phyloP scores from a whole-genome alignment of 1,140 invertebrate genomes.

The Drosophila hydei region DNA sequence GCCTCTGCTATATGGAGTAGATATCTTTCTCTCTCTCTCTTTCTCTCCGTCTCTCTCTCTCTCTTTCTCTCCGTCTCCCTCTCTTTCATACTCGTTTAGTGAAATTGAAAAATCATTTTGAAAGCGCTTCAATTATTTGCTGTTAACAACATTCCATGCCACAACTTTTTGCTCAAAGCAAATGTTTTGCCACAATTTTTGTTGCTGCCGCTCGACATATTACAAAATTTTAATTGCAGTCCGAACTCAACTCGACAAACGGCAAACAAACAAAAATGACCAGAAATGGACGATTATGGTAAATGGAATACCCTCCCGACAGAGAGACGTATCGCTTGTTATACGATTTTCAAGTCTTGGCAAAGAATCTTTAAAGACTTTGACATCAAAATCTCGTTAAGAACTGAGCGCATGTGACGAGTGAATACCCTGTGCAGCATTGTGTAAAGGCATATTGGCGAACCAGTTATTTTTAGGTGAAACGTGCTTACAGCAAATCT shows the following conservation, averaged over 20 bases:
- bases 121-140: slow-evolving; percentile 74
- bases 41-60: slow-evolving; percentile 11
- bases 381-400: no score
- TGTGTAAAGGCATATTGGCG: no score
- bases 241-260: not conserved
- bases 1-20: not conserved
- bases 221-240: slow-evolving; percentile 78
- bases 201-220: slow-evolving; percentile 56
- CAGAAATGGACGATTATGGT: slow-evolving; percentile 24
- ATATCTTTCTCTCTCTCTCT: slow-evolving; percentile 6
- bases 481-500: no score
- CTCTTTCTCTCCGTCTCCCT: not conserved
- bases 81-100: slow-evolving; percentile 38
- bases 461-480: no score
- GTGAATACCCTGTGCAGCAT: no score
- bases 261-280: slow-evolving; percentile 35
- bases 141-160: slow-evolving; percentile 64
- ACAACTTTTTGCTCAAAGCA: slow-evolving; percentile 63
- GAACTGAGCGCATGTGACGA: no score
- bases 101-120: slow-evolving; percentile 79
- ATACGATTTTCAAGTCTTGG: not conserved
- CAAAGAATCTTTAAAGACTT: not conserved
- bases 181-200: slow-evolving; percentile 69
- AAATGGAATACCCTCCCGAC: slow-evolving; percentile 15
- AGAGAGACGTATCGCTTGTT: not conserved